Base-by-base conservation (phyloP, 2,888 invertebrate species). In the Panorpa germanica region DNA sequence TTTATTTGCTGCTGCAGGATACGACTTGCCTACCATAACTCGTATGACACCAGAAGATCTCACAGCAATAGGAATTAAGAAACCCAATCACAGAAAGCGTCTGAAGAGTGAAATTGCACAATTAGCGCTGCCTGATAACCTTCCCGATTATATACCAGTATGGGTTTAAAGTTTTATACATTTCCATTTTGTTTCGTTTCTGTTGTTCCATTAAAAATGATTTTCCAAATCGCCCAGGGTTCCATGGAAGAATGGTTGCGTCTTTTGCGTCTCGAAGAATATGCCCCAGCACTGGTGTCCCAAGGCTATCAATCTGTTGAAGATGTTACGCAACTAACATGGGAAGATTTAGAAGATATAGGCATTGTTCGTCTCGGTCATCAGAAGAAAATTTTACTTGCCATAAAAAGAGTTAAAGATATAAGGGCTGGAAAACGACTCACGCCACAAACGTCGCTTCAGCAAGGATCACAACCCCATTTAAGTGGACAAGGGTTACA, bases 271-370 rank as follows among this genome's bases (percentile, higher is more conserved):
- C 63, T 98, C 38, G 86, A 88, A 47, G 90, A 93, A 53, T 98
- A 98, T 51, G 73, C 81, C 22, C 76, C 80, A 12, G 81, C 85
- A 23, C 65, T 98, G 37, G 71, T 81, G 38, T 78, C 80, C 39
- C 95, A 96, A 57, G 90, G 90, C 31, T 96, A 93, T 59, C 73
- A 80, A 45, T 82, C 83, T 5, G 85, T 98, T 23, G 83, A 90
- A 44, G 82, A 88, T 54, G 83, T 95, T 32, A 83, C 86, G 18
- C 86, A 91, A 48, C 70, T 98, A 31, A 86, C 88, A 35, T 96
- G 95, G 93, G 98, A 98, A 58, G 98, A 98, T 59, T 68, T 98
- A 49, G 96, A 98, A 61, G 96, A 98, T 49, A 90, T 96, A 53
- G 85, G 86, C 33, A 83, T 86, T 45, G 81, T 85, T 14, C 75